Evolutionary conservation across 2,888 invertebrate species (phyloP), one percentile per base, ranked within the genome.

Genomic region (Helobdella robusta): DNA sequence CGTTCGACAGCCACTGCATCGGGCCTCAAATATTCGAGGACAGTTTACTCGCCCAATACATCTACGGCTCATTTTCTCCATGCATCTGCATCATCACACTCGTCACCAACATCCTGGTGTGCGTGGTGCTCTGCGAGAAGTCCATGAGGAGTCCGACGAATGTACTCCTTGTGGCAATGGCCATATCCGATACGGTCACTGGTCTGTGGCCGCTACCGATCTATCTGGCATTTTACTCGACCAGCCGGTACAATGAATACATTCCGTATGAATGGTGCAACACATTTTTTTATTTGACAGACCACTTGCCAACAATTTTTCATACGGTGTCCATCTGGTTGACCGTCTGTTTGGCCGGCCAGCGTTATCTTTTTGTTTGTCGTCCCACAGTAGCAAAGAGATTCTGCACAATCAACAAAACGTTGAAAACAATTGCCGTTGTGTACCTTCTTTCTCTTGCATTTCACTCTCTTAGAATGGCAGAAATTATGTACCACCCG

Each of bases 91-190:
- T 91, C 28, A 84, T 91, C 36, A 93, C 92, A 0, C 86, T 89
- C 20, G 84, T 91, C 2, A 89, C 91, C 54, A 94, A 94, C 81
- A 88, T 90, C 0, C 82, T 93, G 11, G 90, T 94, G 70, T 91
- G 92, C 18, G 85, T 91, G 36, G 92, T 94, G 0, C 83, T 94
- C 36, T 87, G 89, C 66, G 88, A 90, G 72, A 84, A 87, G 35
- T 91, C 91, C 79, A 93, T 94, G 93, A 80, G 88, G 35, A 89
- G 89, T 0, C 91, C 92, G 0, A 92, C 92, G 4, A 92, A 92
- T 80, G 85, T 87, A 18, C 89, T 92, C 0, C 84, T 92, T 1
- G 87, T 91, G 85, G 89, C 89, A 18, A 94, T 94, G 92, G 93
- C 93, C 0, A 83, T 94, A 4, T 90, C 91, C 72, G 93, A 94